Conservation (phyloP, 2,113 vertebrate species). For the Zingel zingel region DNA sequence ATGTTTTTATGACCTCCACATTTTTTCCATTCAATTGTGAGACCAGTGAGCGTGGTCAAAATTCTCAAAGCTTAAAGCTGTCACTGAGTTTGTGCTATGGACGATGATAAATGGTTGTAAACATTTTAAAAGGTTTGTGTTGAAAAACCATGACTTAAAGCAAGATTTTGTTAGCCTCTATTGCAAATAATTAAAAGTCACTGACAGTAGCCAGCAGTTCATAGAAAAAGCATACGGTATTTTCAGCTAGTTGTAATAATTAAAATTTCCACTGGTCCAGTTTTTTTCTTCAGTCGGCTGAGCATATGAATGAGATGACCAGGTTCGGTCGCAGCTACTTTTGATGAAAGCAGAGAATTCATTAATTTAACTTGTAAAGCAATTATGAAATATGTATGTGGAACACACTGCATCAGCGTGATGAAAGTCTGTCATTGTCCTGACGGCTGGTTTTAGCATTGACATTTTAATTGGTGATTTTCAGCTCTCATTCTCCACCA, state of each 20-base stretch:
- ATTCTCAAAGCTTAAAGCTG: conserved; percentile 14
- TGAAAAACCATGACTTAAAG: conserved; percentile 22
- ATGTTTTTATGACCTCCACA: not conserved
- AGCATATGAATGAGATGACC: conserved; percentile 45
- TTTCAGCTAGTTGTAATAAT: conserved; percentile 49
- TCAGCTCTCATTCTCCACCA: conserved; percentile 69
- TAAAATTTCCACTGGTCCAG: conserved; percentile 38
- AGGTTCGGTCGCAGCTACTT: conserved; percentile 55
- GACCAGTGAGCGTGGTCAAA: not conserved
- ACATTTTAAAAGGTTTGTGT: conserved; percentile 38
- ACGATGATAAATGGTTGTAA: conserved; percentile 34
- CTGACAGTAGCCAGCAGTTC: conserved; percentile 25
- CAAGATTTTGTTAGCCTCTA: conserved; percentile 3
- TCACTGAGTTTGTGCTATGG: not conserved
- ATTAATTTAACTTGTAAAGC: conserved; percentile 73
- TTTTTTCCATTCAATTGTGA: not conserved
- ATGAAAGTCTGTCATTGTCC: conserved; percentile 80
- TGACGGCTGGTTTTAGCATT: conserved; percentile 71
- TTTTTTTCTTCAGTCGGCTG: conserved; percentile 14
- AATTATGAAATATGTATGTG: conserved; percentile 78
- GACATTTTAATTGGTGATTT: conserved; percentile 83
- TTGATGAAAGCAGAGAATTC: conserved; percentile 54
- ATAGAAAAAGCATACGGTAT: conserved; percentile 18
- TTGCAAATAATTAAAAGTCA: conserved; percentile 47
- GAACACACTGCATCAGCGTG: conserved; percentile 59